These are phyloP conservation scores for Drosophila nigromelanica DNA, from an alignment of 1,140 invertebrate species.

Conservation along the genomic window DNA sequence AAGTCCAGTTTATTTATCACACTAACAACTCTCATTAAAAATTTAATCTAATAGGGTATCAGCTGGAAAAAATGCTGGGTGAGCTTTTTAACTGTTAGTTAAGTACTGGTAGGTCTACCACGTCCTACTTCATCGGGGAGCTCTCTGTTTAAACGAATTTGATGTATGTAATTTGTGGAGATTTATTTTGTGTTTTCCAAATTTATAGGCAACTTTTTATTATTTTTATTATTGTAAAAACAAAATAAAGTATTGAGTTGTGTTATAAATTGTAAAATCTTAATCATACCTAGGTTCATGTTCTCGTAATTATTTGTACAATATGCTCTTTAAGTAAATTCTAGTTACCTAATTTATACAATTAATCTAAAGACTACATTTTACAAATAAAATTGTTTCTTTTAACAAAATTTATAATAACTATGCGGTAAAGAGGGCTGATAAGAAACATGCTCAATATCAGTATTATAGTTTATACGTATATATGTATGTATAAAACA, in stretches of 20 bases:
- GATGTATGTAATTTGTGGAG: slow-evolving; percentile 64
- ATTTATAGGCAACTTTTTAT: slow-evolving; percentile 31
- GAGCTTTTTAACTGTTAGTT: slow-evolving; percentile 3
- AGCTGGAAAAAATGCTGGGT: background rate
- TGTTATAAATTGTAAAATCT: slow-evolving; percentile 52
- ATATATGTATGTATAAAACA: background rate
- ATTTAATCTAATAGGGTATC: background rate
- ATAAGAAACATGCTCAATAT: slow-evolving; percentile 40
- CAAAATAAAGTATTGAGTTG: slow-evolving; percentile 60
- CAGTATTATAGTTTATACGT: slow-evolving; percentile 7
- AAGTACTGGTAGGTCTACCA: slow-evolving; percentile 1
- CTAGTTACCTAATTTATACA: slow-evolving; percentile 77
- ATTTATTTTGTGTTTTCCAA: slow-evolving; percentile 51
- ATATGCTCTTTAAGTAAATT: slow-evolving; percentile 73
- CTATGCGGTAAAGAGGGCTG: slow-evolving; percentile 49
- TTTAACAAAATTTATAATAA: slow-evolving; percentile 61
- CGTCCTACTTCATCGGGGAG: slow-evolving; percentile 14
- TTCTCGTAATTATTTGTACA: slow-evolving; percentile 79
- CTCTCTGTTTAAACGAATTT: slow-evolving; percentile 61
- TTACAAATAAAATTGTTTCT: slow-evolving; percentile 68
- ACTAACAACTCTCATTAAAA: slow-evolving; percentile 7
- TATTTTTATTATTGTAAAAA: slow-evolving; percentile 35
- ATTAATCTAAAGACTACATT: slow-evolving; percentile 54
- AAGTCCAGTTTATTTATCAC: background rate
- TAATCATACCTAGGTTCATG: slow-evolving; percentile 53